A percentile compares a stretch with the other conserved stretches of the same genome.
Evolutionary conservation across 2,797 vertebrate genomes (phyloP).

Genomic region (Trachops cirrhosus): DNA sequence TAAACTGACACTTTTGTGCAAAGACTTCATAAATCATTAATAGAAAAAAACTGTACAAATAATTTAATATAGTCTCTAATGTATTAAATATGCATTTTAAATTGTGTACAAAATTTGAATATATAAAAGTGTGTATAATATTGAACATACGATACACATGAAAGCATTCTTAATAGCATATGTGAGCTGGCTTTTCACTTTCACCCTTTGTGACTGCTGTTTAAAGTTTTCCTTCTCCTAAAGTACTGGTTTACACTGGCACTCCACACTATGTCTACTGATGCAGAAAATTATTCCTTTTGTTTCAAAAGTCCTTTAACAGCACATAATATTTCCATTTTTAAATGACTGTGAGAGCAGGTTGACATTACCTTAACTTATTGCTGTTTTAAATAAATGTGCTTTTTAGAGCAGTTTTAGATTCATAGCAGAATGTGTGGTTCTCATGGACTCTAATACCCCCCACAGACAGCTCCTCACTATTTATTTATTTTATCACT

Average conservation of each 20-base stretch:
- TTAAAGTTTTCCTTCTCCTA: not conserved
- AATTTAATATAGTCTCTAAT: not conserved
- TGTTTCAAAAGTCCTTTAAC: not conserved
- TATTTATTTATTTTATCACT: not conserved
- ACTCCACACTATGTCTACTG: not conserved
- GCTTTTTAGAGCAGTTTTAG: not conserved
- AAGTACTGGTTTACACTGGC: not conserved
- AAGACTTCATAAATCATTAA: not conserved
- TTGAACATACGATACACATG: not conserved
- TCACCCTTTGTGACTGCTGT: not conserved
- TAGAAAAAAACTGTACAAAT: not conserved
- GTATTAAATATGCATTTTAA: not conserved
- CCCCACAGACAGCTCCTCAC: not conserved
- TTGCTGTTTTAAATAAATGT: not conserved
- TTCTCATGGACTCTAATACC: not conserved
- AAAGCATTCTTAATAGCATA: not conserved
- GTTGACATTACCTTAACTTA: not conserved
- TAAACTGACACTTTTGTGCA: not conserved
- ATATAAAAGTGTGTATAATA: not conserved
- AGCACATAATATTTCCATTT: not conserved
- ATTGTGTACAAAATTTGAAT: not conserved
- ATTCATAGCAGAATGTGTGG: not conserved
- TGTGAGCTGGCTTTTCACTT: not conserved
- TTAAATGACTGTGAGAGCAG: not conserved
- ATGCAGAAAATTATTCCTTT: not conserved